Base-by-base conservation (phyloP, 2,113 vertebrate species). In the Phodopus roborovskii region DNA sequence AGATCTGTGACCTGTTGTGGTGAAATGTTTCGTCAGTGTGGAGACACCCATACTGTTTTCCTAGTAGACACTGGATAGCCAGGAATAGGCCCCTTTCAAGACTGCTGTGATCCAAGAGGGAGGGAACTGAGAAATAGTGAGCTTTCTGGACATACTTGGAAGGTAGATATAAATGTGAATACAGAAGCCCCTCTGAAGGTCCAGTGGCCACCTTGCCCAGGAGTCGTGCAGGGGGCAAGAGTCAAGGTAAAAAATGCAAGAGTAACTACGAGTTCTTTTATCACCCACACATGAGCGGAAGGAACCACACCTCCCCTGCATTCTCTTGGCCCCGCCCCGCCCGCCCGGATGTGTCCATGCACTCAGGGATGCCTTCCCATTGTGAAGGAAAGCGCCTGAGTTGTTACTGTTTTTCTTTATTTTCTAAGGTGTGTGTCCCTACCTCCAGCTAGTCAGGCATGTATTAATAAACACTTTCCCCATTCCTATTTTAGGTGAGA, bases 401-500 rank as follows among this genome's bases (percentile, higher is more conserved):
- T 24, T 58, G 5, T 88, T 48, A 74, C 17, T 64, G 56, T 68
- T 53, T 36, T 58, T 73, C 5, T 74, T 15, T 12, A 45, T 45
- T 45, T 6, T 45, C 6, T 45, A n/a, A 71, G 70, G 36, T n/a
- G 22, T 45, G 39, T 74, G 39, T 28, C 48, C 9, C 36, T n/a
- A 22, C 70, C 19, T 9, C 36, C 70, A 4, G 19, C 17, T n/a
- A 73, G 13, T n/a, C 28, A 5, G 86, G 24, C 77, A 5, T 93
- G 0, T 83, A 24, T 83, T 53, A 79, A 50, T 82, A 77, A 95
- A 70, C 0, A 39, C 42, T 77, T 93, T 28, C 53, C 13, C 13
- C 94, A 81, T 95, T 96, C 97, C 39, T 64, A 45, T 17, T 64
- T 30, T 84, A 62, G 99, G 99, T 93, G 99, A 99, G 98, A 99